Percentiles rank a stretch among this genome's conserved stretches.
Evolutionary conservation across 2,797 vertebrate genomes (phyloP).

Genomic region (Sebastes vulpes): DNA sequence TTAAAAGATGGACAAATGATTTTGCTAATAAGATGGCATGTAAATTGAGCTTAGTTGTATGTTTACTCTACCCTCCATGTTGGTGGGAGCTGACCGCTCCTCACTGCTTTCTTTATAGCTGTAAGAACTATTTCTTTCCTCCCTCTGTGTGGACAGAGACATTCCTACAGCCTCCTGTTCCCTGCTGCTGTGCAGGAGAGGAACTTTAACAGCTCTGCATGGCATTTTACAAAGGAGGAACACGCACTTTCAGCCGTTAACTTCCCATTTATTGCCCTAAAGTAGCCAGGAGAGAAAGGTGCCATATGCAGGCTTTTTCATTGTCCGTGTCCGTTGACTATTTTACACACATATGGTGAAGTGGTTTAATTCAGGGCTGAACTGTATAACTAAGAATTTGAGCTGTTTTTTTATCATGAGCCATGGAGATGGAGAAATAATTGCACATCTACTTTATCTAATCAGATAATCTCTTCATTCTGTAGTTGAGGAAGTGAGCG

Average conservation of each 20-base stretch:
- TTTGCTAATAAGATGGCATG: neutral
- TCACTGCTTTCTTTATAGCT: constrained; percentile 5
- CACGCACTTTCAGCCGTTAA: constrained; percentile 65
- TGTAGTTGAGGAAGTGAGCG: constrained; percentile 6
- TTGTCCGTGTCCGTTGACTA: constrained; percentile 18
- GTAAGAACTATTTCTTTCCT: constrained; percentile 11
- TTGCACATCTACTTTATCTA: neutral
- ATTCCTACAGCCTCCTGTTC: constrained; percentile 63
- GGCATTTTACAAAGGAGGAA: constrained; percentile 65
- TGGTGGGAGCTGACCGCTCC: constrained; percentile 21
- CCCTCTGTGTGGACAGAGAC: constrained; percentile 40
- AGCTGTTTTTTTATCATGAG: neutral
- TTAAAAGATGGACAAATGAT: neutral
- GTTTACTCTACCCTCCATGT: constrained; percentile 13
- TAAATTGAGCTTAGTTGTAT: neutral
- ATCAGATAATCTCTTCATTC: constrained; percentile 19
- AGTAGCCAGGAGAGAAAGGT: constrained; percentile 51
- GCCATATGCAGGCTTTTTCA: constrained; percentile 48
- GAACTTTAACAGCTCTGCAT: constrained; percentile 52
- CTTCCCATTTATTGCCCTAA: constrained; percentile 58
- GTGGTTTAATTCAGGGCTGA: constrained; percentile 7
- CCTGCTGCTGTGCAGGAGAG: constrained; percentile 47
- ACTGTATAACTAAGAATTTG: constrained; percentile 3
- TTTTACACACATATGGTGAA: constrained; percentile 50
- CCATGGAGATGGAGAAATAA: constrained; percentile 3